Percentiles rank a stretch among this genome's conserved stretches.
Evolutionary conservation across 1,140 invertebrate genomes (phyloP).

Genomic region (Drosophila sturtevanti): DNA sequence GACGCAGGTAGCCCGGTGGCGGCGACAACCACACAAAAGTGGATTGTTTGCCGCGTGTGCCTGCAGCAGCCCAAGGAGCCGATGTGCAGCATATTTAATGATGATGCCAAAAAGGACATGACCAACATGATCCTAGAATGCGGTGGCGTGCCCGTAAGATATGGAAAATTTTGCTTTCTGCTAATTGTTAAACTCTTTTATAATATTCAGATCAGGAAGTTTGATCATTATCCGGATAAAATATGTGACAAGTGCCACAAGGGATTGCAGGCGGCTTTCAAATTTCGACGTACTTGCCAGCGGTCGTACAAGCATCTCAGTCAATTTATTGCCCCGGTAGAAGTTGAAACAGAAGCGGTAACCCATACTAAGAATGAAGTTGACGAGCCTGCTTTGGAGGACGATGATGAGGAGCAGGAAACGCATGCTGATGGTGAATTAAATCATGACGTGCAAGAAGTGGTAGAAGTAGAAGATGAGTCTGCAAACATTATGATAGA

Average conservation of each 20-base stretch:
- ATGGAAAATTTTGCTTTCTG: not conserved
- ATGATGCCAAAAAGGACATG: conserved; percentile 73
- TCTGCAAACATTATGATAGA: conserved; percentile 28
- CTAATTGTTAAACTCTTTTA: not conserved
- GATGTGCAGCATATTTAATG: conserved; percentile 75
- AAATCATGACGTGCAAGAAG: conserved; percentile 9
- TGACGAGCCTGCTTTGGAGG: not conserved
- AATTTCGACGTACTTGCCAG: conserved; percentile 70
- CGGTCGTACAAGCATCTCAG: conserved; percentile 73
- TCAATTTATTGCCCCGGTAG: conserved; percentile 75
- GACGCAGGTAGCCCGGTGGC: not conserved
- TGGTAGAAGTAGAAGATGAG: conserved; percentile 2
- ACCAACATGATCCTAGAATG: conserved; percentile 78
- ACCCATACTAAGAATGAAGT: not conserved
- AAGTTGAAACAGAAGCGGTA: conserved; percentile 44
- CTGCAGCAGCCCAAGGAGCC: conserved; percentile 73
- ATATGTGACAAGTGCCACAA: conserved; percentile 72
- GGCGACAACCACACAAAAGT: conserved; percentile 60
- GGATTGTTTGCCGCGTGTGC: conserved; percentile 77
- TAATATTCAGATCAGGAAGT: conserved; percentile 66
- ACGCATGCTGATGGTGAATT: conserved; percentile 4
- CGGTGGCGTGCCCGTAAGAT: conserved; percentile 75
- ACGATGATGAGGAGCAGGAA: conserved; percentile 9
- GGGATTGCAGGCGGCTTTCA: conserved; percentile 62
- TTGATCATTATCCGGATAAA: conserved; percentile 79